Evolutionary conservation across 2,797 vertebrate species (phyloP).

Genomic region (Vipera ursinii): DNA sequence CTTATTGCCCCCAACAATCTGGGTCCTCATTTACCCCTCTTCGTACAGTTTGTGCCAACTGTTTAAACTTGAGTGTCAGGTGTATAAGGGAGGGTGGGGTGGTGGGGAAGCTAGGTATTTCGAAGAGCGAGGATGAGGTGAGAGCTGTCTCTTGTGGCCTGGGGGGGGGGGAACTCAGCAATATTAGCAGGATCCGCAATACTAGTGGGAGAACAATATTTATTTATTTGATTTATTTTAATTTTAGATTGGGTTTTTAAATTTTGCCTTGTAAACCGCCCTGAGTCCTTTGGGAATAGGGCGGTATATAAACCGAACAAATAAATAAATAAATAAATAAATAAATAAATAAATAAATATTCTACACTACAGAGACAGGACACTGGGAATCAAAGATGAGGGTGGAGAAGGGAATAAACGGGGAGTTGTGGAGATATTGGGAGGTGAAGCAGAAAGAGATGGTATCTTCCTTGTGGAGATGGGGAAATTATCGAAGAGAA

Average conservation of each 20-base stretch:
- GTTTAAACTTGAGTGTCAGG: not conserved
- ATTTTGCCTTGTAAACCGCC: no score
- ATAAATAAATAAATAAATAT: no score
- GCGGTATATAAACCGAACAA: no score
- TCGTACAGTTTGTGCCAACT: not conserved
- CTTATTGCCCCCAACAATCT: no score
- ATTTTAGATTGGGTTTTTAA: no score
- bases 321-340: no score
- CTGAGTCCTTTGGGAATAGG: no score
- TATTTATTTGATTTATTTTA: no score
- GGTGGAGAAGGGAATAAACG: not conserved
- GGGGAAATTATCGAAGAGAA: not conserved
- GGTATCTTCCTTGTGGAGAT: not conserved
- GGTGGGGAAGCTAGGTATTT: not conserved
- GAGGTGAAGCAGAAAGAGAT: not conserved
- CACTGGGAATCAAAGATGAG: not conserved
- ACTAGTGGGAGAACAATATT: not conserved
- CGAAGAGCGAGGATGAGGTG: not conserved
- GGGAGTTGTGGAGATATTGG: no score
- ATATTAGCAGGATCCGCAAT: no score
- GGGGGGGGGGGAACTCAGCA: not conserved
- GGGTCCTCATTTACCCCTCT: not conserved
- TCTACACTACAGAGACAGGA: not conserved
- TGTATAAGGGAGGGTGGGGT: not conserved
- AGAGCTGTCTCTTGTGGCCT: not conserved